Percentiles rank a stretch among this genome's conserved stretches.
phyloP scores from a whole-genome alignment of 2,888 invertebrate species.

The Luperina testacea region DNA sequence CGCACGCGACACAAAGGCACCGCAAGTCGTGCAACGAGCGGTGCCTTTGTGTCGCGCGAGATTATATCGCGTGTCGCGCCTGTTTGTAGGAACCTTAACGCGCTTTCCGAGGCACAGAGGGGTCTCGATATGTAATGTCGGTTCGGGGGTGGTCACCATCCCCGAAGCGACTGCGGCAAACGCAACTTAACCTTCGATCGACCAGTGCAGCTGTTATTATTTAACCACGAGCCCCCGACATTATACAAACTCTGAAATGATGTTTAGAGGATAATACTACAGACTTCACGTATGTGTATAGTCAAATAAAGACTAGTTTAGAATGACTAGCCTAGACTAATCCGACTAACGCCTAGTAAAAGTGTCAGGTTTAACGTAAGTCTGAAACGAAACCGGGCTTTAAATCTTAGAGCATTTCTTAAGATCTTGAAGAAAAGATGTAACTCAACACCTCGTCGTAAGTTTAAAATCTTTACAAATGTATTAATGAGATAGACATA shows the following conservation, averaged over 20 bases:
- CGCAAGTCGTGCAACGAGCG: no score
- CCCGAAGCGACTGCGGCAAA: background rate
- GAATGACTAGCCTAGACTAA: slow-evolving; percentile 21
- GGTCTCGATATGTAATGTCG: background rate
- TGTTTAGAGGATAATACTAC: background rate
- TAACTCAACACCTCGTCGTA: background rate
- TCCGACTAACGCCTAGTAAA: slow-evolving; percentile 8
- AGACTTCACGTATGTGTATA: background rate
- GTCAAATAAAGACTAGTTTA: slow-evolving; percentile 1
- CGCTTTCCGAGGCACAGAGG: no score
- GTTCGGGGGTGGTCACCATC: background rate
- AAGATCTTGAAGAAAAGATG: background rate
- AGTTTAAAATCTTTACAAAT: background rate
- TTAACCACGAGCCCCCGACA: background rate
- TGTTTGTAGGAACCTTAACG: no score
- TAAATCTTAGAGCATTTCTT: slow-evolving; percentile 6
- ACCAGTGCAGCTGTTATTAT: no score
- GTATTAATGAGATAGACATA: background rate
- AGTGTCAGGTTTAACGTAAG: slow-evolving; percentile 27
- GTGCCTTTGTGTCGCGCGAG: no score
- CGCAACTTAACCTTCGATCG: background rate
- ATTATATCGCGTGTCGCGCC: no score
- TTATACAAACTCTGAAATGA: background rate
- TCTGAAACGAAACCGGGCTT: slow-evolving; percentile 5
- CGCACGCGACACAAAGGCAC: no score